A percentile compares a stretch with the other conserved stretches of the same genome.
These are phyloP conservation scores for Pangasius sanitwongsei DNA, from an alignment of 2,797 vertebrate species.

Conservation along the genomic window DNA sequence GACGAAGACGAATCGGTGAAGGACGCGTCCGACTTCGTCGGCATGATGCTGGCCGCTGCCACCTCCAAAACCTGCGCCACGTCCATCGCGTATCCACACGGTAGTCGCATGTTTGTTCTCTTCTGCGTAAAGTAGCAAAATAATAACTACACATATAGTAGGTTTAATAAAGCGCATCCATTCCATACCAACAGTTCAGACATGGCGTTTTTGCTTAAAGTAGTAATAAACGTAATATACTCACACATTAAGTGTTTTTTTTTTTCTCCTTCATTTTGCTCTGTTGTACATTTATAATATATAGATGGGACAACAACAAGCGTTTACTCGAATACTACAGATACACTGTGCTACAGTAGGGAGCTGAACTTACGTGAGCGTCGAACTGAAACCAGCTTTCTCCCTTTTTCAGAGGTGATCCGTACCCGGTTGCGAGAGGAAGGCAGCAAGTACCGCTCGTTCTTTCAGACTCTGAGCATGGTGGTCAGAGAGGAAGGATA, in stretches of 20 bases:
- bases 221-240: no score
- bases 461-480: constrained; percentile 91
- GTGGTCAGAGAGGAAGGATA: constrained; percentile 93
- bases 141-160: not conserved
- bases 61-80: constrained; percentile 98
- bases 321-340: not conserved
- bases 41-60: constrained; percentile 98
- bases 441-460: constrained; percentile 95
- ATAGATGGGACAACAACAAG: no score
- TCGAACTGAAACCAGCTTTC: not conserved
- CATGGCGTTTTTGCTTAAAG: not conserved
- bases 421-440: constrained; percentile 98
- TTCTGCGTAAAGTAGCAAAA: not conserved
- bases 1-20: constrained; percentile 86
- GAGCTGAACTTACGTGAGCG: not conserved
- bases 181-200: not conserved
- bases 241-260: no score
- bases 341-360: not conserved
- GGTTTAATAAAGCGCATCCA: not conserved
- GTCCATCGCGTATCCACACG: constrained; percentile 94
- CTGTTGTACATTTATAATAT: not conserved
- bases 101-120: constrained; percentile 52
- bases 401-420: constrained; percentile 85
- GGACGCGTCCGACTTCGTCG: constrained; percentile 92
- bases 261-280: no score